These are phyloP conservation scores for Limnothrissa miodon DNA, from an alignment of 2,113 vertebrate species.

Conservation along the genomic window DNA sequence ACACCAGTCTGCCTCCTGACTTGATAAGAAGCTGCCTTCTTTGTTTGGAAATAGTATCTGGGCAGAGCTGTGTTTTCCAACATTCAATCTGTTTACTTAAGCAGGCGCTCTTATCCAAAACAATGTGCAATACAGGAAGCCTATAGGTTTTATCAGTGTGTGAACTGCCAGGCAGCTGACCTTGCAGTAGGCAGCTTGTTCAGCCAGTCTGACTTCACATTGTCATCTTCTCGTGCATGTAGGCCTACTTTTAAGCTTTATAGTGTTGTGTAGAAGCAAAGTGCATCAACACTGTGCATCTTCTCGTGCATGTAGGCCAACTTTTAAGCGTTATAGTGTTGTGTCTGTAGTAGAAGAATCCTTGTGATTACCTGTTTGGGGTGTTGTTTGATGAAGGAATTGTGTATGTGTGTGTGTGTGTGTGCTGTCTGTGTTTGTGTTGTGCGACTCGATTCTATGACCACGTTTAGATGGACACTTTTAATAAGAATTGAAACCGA, in stretches of 20 bases:
- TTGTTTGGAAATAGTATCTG: background rate
- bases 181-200: background rate
- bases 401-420: constrained; percentile 8
- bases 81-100: background rate
- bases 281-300: no score
- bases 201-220: background rate
- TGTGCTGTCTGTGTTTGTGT: background rate
- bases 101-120: background rate
- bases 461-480: no score
- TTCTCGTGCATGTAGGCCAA: no score
- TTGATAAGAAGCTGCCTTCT: background rate
- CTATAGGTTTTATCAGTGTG: background rate
- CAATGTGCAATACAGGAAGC: background rate
- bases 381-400: background rate
- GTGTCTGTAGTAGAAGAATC: background rate
- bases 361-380: background rate
- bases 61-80: background rate
- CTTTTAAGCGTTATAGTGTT: no score
- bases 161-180: background rate
- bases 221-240: background rate
- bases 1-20: background rate
- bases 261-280: no score
- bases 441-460: no score
- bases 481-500: no score
- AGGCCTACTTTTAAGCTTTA: background rate